Conservation (phyloP, 2,888 invertebrate genomes). For the Fragum sueziense region DNA sequence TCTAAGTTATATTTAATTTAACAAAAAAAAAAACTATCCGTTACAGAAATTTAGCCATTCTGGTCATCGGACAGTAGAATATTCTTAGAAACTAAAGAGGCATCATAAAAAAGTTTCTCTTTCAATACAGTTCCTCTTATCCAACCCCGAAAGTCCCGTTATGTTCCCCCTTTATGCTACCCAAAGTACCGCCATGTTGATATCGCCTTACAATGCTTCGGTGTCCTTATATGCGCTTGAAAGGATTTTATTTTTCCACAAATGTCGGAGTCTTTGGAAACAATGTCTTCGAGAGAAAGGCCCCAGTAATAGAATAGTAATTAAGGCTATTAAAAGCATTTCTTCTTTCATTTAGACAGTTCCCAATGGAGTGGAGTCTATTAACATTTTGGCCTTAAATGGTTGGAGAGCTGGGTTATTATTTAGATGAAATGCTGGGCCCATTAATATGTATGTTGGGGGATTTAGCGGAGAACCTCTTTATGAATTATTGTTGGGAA, state of each 20-base stretch:
- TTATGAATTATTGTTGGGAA: slow-evolving; percentile 36
- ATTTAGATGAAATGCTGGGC: slow-evolving; percentile 33
- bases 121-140: no score
- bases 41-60: no score
- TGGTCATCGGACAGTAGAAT: no score
- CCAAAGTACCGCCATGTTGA: slow-evolving; percentile 14
- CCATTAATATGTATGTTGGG: slow-evolving; percentile 62
- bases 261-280: slow-evolving; percentile 38
- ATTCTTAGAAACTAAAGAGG: no score
- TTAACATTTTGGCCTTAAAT: slow-evolving; percentile 50
- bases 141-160: not conserved
- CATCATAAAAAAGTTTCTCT: no score
- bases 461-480: slow-evolving; percentile 40
- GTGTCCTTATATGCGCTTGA: slow-evolving; percentile 35
- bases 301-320: slow-evolving; percentile 54
- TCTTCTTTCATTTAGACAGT: slow-evolving; percentile 28
- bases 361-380: slow-evolving; percentile 41
- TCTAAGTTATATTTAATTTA: no score
- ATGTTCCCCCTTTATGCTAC: not conserved
- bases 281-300: slow-evolving; percentile 15
- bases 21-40: no score
- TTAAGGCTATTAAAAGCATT: slow-evolving; percentile 57
- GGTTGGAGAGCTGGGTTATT: slow-evolving; percentile 30
- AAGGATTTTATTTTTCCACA: slow-evolving; percentile 48
- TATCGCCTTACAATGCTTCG: slow-evolving; percentile 45